Conservation (phyloP, 2,888 invertebrate species). For the Periphyllus acericola region DNA sequence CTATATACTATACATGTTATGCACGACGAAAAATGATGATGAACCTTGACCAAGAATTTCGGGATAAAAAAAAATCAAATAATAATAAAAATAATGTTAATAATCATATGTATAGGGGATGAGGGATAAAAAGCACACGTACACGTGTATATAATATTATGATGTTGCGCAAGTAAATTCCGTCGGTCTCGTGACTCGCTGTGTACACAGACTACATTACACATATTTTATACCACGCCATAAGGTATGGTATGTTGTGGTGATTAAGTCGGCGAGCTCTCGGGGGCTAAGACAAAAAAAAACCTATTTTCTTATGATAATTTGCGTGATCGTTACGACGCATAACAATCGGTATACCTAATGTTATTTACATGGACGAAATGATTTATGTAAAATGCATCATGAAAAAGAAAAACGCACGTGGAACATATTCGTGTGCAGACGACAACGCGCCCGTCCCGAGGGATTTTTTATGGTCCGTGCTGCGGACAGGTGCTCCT, state of each 20-base stretch:
- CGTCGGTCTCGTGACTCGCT: slow-evolving; percentile 1
- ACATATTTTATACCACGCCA: background rate
- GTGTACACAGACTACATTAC: background rate
- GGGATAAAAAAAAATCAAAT: slow-evolving; percentile 3
- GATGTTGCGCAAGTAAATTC: slow-evolving; percentile 6
- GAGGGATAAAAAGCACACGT: slow-evolving; percentile 1
- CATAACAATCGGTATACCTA: background rate
- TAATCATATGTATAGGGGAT: slow-evolving; percentile 6
- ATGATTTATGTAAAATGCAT: background rate
- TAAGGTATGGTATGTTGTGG: background rate
- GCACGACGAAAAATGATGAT: slow-evolving; percentile 23
- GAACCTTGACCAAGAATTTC: slow-evolving; percentile 52
- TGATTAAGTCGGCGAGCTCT: slow-evolving; percentile 14
- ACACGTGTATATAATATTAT: background rate
- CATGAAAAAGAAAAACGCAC: background rate
- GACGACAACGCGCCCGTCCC: background rate
- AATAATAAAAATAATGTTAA: background rate
- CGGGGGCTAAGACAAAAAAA: slow-evolving; percentile 20
- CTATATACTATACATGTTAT: too few species aligned
- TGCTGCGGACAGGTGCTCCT: slow-evolving; percentile 39
- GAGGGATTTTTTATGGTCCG: slow-evolving; percentile 30
- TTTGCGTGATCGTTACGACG: slow-evolving; percentile 25
- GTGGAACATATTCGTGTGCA: background rate
- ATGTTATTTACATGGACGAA: background rate
- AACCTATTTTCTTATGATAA: slow-evolving; percentile 17